Evolutionary conservation across 2,113 vertebrate genomes (phyloP).

Genomic region (Cyprinodon variegatus): DNA sequence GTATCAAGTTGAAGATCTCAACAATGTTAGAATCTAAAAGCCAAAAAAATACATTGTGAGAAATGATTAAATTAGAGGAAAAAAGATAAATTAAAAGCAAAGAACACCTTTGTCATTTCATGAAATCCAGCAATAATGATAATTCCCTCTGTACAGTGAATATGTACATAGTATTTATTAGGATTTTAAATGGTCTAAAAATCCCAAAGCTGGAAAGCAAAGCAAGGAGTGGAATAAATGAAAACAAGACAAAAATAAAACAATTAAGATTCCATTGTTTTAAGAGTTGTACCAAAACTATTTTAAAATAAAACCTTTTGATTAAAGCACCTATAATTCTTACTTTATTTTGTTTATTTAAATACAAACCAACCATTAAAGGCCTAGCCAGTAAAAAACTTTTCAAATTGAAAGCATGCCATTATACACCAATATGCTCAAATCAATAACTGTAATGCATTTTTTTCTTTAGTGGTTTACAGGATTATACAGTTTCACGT

Average conservation of each 20-base stretch:
- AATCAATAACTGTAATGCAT: neutral
- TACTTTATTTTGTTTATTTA: neutral
- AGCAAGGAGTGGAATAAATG: slow-evolving; percentile 62
- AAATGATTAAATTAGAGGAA: neutral
- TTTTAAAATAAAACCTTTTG: neutral
- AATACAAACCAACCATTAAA: neutral
- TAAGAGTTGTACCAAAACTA: too few species aligned
- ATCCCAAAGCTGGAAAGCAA: slow-evolving; percentile 91
- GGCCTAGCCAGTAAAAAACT: neutral
- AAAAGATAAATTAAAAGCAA: slow-evolving; percentile 3
- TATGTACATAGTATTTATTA: neutral
- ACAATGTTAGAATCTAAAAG: neutral
- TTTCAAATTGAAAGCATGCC: neutral
- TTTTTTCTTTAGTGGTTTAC: neutral
- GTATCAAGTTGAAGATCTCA: neutral
- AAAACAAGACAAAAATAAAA: neutral
- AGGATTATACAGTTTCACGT: neutral
- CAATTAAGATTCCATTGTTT: too few species aligned
- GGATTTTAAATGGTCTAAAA: slow-evolving; percentile 67
- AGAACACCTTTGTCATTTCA: neutral
- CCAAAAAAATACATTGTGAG: neutral
- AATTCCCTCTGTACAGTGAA: neutral
- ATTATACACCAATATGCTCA: neutral
- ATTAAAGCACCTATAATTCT: neutral
- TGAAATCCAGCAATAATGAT: neutral